Evolutionary conservation across 2,113 vertebrate species (phyloP).

Genomic region (Oncorhynchus kisutch): DNA sequence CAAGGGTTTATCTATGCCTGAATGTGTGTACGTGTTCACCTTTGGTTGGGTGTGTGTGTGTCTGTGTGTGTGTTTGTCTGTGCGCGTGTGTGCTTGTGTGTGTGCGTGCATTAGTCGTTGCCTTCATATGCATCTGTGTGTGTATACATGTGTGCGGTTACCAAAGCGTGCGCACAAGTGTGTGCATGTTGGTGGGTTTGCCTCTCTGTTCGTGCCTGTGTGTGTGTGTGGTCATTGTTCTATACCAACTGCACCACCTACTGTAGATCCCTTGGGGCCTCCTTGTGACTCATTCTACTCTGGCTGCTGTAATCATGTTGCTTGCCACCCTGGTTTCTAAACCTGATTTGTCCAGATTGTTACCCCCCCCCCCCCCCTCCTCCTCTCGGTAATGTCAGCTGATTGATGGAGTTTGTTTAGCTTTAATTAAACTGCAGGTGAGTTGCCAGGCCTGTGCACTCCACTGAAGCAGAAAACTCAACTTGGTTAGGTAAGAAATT

Average conservation of each 20-base stretch:
- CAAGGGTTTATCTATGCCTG: slow-evolving; percentile 4
- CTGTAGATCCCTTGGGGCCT: slow-evolving; percentile 54
- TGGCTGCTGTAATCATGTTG: slow-evolving; percentile 68
- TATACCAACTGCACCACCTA: slow-evolving; percentile 1
- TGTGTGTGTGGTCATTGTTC: slow-evolving; percentile 22
- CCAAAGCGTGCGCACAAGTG: not conserved
- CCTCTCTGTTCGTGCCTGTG: not conserved
- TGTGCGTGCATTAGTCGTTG: not conserved
- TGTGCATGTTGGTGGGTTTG: not conserved
- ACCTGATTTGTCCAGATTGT: slow-evolving; percentile 70
- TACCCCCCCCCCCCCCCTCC: slow-evolving; percentile 36
- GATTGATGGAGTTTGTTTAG: slow-evolving; percentile 75
- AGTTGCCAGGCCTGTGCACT: slow-evolving; percentile 60
- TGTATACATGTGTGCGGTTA: not conserved
- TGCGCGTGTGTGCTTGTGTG: not conserved
- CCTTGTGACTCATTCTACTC: slow-evolving; percentile 55
- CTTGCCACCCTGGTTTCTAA: slow-evolving; percentile 61
- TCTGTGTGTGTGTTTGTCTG: slow-evolving; percentile 1
- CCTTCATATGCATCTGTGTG: slow-evolving; percentile 15
- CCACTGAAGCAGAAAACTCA: slow-evolving; percentile 70
- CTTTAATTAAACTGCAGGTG: slow-evolving; percentile 76
- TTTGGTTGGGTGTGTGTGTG: slow-evolving; percentile 1
- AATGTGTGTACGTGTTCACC: slow-evolving; percentile 8
- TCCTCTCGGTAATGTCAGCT: slow-evolving; percentile 58
- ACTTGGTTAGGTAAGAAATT: slow-evolving; percentile 70